These are phyloP conservation scores for Cassiopea xamachana DNA, from an alignment of 30 jellyfish, hydroid and myxozoan genomes.

Conservation along the genomic window DNA sequence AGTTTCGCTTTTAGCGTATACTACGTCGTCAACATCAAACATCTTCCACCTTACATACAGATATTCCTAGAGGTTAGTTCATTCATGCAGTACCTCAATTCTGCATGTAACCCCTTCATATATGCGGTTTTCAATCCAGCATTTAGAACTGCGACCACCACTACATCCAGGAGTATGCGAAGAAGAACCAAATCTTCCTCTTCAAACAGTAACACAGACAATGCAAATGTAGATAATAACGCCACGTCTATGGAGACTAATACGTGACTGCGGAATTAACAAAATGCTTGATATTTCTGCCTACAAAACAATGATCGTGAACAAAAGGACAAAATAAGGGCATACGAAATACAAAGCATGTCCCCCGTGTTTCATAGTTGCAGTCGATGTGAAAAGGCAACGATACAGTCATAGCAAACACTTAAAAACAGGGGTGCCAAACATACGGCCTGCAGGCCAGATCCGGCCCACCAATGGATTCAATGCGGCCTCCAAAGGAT, in stretches of 20 bases:
- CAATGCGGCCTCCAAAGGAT: no score
- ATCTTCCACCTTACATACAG: background rate
- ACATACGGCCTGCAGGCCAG: no score
- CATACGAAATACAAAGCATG: no score
- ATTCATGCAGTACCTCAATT: slow-evolving; percentile 20
- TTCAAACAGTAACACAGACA: background rate
- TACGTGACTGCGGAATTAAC: background rate
- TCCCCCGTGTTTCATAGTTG: no score
- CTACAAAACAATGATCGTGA: no score
- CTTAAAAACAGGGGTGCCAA: no score
- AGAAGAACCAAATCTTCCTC: background rate
- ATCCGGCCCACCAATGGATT: no score
- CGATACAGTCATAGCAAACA: no score
- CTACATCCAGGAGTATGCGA: background rate
- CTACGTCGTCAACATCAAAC: background rate
- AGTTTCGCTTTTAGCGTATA: background rate
- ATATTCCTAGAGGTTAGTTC: background rate
- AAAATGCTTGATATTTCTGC: background rate
- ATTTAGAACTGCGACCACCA: background rate
- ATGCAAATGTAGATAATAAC: background rate
- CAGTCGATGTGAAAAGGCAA: no score
- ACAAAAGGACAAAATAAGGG: no score
- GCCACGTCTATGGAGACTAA: background rate
- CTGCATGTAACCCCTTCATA: slow-evolving; percentile 42
- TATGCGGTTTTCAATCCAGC: slow-evolving; percentile 28